These are phyloP conservation scores for Drosophila truncata DNA, from an alignment of 1,140 invertebrate species.

Conservation along the genomic window DNA sequence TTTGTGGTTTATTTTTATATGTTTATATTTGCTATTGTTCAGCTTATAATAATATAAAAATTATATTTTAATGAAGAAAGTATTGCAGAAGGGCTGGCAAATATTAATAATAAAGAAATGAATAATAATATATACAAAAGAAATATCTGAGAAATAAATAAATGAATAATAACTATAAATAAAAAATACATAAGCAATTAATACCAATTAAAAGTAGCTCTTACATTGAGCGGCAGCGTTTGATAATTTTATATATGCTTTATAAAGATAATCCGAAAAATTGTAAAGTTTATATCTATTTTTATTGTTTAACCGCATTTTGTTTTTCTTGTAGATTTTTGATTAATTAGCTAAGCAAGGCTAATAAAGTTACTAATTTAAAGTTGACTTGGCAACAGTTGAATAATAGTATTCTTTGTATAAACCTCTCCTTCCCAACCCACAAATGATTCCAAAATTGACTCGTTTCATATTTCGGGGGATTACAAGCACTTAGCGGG, in stretches of 20 bases:
- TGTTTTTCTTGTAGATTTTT: not conserved
- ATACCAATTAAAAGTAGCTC: not conserved
- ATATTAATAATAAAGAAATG: not conserved
- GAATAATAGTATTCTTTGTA: too few species aligned
- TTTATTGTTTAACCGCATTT: not conserved
- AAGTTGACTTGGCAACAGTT: slow-evolving; percentile 9
- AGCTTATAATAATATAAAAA: not conserved
- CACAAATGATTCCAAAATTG: not conserved
- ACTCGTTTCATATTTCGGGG: not conserved
- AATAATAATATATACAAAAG: not conserved
- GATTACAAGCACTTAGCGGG: slow-evolving; percentile 13
- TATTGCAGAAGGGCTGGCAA: too few species aligned
- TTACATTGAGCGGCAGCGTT: not conserved
- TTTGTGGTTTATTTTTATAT: not conserved
- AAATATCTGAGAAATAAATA: not conserved
- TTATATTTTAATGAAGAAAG: not conserved
- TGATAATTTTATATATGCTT: slow-evolving; percentile 1
- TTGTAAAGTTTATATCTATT: not conserved
- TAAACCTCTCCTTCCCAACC: not conserved
- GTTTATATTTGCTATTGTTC: slow-evolving; percentile 10
- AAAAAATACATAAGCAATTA: not conserved
- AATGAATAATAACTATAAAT: not conserved
- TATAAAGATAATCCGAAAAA: not conserved
- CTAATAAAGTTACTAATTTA: not conserved
- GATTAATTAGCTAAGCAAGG: slow-evolving; percentile 5